Percentiles rank a stretch among this genome's conserved stretches.
These are phyloP conservation scores for Bombyx huttoni DNA, from an alignment of 2,888 invertebrate species.

Conservation along the genomic window DNA sequence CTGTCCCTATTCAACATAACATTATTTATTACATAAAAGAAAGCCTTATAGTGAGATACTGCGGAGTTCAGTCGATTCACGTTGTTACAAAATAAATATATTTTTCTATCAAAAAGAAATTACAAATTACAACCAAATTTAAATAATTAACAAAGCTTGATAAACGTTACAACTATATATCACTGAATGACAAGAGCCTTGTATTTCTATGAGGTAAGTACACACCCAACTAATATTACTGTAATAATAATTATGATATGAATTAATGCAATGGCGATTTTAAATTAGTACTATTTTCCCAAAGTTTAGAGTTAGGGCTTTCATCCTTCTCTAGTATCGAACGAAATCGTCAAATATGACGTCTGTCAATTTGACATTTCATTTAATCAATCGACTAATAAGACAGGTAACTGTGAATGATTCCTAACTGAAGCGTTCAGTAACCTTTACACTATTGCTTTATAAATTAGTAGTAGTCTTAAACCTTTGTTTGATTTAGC, in stretches of 20 bases:
- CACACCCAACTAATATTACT: slow-evolving; percentile 23
- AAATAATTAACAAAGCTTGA: slow-evolving; percentile 16
- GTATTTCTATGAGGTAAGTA: slow-evolving; percentile 30
- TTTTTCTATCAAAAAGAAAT: slow-evolving; percentile 18
- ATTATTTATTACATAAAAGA: slow-evolving; percentile 25
- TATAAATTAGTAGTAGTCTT: slow-evolving; percentile 16
- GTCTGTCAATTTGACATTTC: slow-evolving; percentile 48
- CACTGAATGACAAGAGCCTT: slow-evolving; percentile 56
- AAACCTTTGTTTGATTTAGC: slow-evolving; percentile 38
- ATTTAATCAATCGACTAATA: slow-evolving; percentile 24
- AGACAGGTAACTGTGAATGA: slow-evolving; percentile 34
- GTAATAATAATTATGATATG: slow-evolving; percentile 14
- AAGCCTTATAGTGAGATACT: slow-evolving; percentile 35
- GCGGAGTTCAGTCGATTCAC: slow-evolving; percentile 67
- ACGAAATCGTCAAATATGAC: slow-evolving; percentile 47
- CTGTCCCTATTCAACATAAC: slow-evolving; percentile 59
- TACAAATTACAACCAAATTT: slow-evolving; percentile 28
- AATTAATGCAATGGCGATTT: slow-evolving; percentile 1
- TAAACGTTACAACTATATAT: slow-evolving; percentile 34
- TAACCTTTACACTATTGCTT: slow-evolving; percentile 35
- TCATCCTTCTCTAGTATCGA: slow-evolving; percentile 7
- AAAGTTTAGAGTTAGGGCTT: neutral
- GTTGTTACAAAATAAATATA: slow-evolving; percentile 27
- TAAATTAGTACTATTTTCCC: neutral
- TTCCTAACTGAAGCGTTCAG: slow-evolving; percentile 35